phyloP scores from a whole-genome alignment of 2,797 vertebrate genomes.

The Sebastes matsubarae region DNA sequence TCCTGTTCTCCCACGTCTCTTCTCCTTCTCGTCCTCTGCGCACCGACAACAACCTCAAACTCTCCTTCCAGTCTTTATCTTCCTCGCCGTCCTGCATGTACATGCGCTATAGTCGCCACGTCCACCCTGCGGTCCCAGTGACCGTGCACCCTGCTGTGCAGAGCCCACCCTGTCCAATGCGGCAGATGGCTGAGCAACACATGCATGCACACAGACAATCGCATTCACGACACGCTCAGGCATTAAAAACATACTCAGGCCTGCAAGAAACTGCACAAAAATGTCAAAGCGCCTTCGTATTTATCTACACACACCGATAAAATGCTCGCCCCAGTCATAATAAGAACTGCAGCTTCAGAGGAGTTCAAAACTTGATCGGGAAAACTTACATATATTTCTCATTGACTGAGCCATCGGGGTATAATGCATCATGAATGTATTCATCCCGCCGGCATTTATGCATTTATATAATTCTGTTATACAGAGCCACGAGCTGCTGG shows the following conservation, averaged over 20 bases:
- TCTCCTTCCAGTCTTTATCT: slow-evolving; percentile 28
- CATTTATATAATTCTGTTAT: slow-evolving; percentile 68
- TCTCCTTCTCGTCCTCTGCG: slow-evolving; percentile 34
- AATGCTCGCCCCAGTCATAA: slow-evolving; percentile 9
- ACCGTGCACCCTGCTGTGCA: slow-evolving; percentile 42
- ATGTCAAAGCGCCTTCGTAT: background rate
- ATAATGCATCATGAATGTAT: slow-evolving; percentile 63
- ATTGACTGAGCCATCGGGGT: slow-evolving; percentile 33
- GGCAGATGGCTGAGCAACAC: slow-evolving; percentile 67
- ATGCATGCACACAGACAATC: slow-evolving; percentile 5
- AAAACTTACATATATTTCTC: slow-evolving; percentile 40
- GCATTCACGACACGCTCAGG: background rate
- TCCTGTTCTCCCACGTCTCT: slow-evolving; percentile 37
- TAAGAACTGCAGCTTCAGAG: slow-evolving; percentile 11
- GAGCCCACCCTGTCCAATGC: slow-evolving; percentile 28
- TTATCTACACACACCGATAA: background rate
- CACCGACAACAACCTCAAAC: slow-evolving; percentile 43
- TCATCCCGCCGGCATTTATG: slow-evolving; percentile 59
- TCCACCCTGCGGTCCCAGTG: slow-evolving; percentile 17
- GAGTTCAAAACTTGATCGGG: slow-evolving; percentile 43
- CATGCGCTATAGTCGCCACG: background rate
- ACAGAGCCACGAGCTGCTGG: slow-evolving; percentile 46
- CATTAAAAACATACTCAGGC: background rate
- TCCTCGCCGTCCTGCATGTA: background rate
- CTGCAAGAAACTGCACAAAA: background rate